A percentile compares a stretch with the other conserved stretches of the same genome.
Evolutionary conservation across 2,888 invertebrate species (phyloP).

Genomic region (Pachydiplax longipennis): DNA sequence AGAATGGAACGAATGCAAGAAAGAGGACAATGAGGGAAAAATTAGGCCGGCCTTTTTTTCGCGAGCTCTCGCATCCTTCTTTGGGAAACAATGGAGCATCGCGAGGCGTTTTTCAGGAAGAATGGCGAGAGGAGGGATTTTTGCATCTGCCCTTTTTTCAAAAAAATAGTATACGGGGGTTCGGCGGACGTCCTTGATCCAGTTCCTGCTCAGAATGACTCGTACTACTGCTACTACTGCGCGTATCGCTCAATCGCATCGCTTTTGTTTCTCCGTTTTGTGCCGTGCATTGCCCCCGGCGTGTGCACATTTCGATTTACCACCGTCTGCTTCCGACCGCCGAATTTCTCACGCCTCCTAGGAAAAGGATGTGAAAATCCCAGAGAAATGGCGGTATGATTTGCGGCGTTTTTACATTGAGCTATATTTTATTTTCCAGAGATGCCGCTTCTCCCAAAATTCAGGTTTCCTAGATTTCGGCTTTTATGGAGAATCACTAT

Average conservation of each 20-base stretch:
- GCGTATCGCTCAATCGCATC: neutral
- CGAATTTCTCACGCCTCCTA: no score
- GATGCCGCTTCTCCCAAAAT: no score
- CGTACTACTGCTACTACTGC: neutral
- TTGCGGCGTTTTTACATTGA: no score
- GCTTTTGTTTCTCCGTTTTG: neutral
- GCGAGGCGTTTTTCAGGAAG: neutral
- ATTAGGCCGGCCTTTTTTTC: neutral
- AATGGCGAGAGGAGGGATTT: no score
- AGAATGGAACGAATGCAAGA: neutral
- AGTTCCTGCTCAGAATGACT: neutral
- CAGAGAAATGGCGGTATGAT: no score
- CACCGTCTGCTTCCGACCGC: no score
- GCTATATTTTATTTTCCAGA: no score
- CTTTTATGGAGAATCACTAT: no score
- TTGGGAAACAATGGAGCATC: neutral
- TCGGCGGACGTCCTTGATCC: neutral
- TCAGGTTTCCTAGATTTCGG: no score
- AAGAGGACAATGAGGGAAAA: neutral
- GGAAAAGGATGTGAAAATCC: no score
- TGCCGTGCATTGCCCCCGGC: neutral
- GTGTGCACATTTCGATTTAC: no score
- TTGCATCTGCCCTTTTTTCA: neutral
- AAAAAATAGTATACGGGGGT: neutral
- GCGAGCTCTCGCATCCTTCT: neutral